Base-by-base conservation (phyloP, 2,797 vertebrate genomes). In the Bovichtus diacanthus region DNA sequence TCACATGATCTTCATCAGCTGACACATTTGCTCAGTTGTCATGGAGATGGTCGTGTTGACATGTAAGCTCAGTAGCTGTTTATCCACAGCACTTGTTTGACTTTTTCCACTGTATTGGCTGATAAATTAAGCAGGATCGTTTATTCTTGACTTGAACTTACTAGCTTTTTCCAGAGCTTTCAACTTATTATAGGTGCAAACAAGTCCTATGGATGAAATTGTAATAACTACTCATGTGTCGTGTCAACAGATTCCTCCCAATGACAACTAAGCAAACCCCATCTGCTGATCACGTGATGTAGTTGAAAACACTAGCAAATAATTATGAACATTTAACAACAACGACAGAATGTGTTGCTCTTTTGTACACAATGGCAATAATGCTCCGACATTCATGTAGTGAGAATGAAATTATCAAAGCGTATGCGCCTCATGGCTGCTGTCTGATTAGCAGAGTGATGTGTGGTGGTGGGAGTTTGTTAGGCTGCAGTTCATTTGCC, bases 391-490 rank as follows among this genome's bases (percentile, higher is more conserved):
- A 19, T 78, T 50, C 29, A 36, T 65, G 60, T 18, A 41, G 65
- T 9, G 18, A 79, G 67, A 70, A 66, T 70, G 34, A 73, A 76
- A 75, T 36, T 75, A 73, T 81, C 71, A 77, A 44, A 60, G 64
- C 39, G 50, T 55, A 27, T 74, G 76, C n/a, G 41, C 75, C 77
- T 81, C 61, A 4, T 86, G 79, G 86, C 86, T 76, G 81, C 82
- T 88, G 85, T 82, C 85, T 85, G 89, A 92, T 93, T 92, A 93
- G 78, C 69, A 74, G 80, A 82, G 84, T 90, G 89, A 90, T 90
- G 87, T 82, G 90, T 89, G 85, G 79, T 53, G 74, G 78, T 87
- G 86, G 88, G 87, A 91, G 85, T 89, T 90, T 88, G 87, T 92
- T 91, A 91, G 79, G 74, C 84, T 82, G 62, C 87, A 90, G 87